phyloP scores from a whole-genome alignment of 2,797 vertebrate genomes.

The Chaetophractus vellerosus region DNA sequence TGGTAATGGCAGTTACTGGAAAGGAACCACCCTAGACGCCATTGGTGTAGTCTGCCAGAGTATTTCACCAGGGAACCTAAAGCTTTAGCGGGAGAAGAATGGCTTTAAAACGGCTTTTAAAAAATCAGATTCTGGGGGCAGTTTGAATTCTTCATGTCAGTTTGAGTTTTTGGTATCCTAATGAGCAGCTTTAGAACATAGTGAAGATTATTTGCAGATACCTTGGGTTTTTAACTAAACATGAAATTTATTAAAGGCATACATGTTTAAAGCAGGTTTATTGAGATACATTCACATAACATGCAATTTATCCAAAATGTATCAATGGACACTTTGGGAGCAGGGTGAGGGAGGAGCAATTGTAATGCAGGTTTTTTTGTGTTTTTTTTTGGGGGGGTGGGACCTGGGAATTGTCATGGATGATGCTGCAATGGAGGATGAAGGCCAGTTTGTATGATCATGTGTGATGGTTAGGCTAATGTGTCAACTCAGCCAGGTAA shows the following conservation, averaged over 20 bases:
- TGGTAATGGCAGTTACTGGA: neutral
- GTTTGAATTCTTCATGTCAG: constrained; percentile 33
- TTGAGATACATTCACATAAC: too few relatives aligned
- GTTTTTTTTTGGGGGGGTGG: too few relatives aligned
- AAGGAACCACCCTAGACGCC: neutral
- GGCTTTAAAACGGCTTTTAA: constrained; percentile 18
- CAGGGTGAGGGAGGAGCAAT: too few relatives aligned
- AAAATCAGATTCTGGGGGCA: neutral
- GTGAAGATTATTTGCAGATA: neutral
- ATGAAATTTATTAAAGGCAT: constrained; percentile 10
- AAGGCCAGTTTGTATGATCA: too few relatives aligned
- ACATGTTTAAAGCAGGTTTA: neutral
- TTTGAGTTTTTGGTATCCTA: constrained; percentile 3
- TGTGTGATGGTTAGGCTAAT: too few relatives aligned
- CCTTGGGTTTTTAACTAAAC: neutral
- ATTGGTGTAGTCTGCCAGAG: neutral
- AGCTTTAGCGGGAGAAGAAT: neutral
- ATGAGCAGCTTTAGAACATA: neutral
- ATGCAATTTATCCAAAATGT: too few relatives aligned
- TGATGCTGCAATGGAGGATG: too few relatives aligned
- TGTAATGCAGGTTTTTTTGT: too few relatives aligned
- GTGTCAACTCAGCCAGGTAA: too few relatives aligned
- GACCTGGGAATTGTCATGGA: too few relatives aligned
- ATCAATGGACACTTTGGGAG: too few relatives aligned
- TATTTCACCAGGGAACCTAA: neutral